Conservation (phyloP, 2,797 vertebrate genomes). For the Merluccius polli region DNA sequence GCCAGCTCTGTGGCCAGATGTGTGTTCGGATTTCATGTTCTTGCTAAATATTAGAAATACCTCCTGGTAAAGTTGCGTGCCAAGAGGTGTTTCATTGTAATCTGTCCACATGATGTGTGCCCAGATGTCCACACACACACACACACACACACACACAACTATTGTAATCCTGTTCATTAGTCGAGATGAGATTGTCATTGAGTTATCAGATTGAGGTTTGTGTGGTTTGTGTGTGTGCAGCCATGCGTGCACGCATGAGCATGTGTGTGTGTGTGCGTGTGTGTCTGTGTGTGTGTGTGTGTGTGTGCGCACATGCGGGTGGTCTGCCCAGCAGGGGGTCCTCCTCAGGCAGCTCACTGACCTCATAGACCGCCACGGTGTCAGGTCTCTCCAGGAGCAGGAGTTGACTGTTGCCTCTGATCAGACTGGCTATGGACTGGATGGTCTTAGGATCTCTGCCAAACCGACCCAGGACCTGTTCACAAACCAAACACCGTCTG, state of each 20-base stretch:
- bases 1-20: neutral
- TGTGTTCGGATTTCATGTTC: neutral
- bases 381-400: conserved; percentile 66
- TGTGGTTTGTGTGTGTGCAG: neutral
- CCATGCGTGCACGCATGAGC: neutral
- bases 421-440: conserved; percentile 63
- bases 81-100: neutral
- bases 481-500: neutral
- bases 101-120: neutral
- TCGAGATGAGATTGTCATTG: neutral
- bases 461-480: conserved; percentile 50
- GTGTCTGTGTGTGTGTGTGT: neutral
- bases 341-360: conserved; percentile 19
- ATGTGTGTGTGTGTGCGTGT: neutral
- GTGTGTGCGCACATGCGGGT: neutral
- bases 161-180: neutral
- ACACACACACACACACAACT: too few species aligned
- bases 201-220: neutral
- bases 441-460: conserved; percentile 54
- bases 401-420: conserved; percentile 63
- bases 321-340: neutral
- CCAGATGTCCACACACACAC: neutral
- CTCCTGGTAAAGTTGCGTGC: neutral
- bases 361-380: conserved; percentile 67
- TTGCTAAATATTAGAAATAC: neutral